Evolutionary conservation across 2,888 invertebrate species (phyloP).

Genomic region (Eupithecia abbreviata): DNA sequence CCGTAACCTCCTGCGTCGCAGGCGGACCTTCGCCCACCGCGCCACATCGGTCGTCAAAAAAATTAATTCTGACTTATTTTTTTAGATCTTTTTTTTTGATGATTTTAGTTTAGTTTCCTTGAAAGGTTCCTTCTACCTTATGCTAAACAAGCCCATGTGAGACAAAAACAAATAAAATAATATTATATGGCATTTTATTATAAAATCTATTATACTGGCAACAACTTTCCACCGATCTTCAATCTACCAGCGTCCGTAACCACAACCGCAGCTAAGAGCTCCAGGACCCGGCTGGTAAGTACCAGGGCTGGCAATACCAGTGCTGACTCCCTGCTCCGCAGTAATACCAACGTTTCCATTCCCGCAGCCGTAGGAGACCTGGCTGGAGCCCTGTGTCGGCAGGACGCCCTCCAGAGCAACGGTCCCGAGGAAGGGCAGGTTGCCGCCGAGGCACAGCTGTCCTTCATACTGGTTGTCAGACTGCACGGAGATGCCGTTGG

Average conservation of each 20-base stretch:
- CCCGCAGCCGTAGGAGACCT: constrained; percentile 50
- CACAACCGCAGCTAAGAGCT: constrained; percentile 19
- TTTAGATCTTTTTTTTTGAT: too few relatives aligned
- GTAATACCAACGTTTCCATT: constrained; percentile 43
- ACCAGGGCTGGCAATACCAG: constrained; percentile 37
- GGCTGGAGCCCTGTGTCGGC: constrained; percentile 50
- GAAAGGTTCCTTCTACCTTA: too few relatives aligned
- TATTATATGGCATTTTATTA: neutral
- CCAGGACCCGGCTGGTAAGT: constrained; percentile 15
- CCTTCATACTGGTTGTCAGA: constrained; percentile 57
- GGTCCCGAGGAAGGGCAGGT: constrained; percentile 55
- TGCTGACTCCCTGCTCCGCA: constrained; percentile 40
- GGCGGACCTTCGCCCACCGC: too few relatives aligned
- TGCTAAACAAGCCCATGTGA: neutral
- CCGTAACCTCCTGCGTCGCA: too few relatives aligned
- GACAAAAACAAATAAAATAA: neutral
- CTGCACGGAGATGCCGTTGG: constrained; percentile 53
- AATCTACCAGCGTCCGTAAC: constrained; percentile 19
- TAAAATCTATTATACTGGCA: neutral
- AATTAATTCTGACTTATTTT: too few relatives aligned
- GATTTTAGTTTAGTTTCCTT: too few relatives aligned
- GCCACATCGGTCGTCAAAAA: too few relatives aligned
- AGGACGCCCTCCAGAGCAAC: constrained; percentile 52
- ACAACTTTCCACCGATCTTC: neutral
- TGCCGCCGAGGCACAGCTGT: constrained; percentile 46